phyloP scores from a whole-genome alignment of 1,140 invertebrate species.

The Apis mellifera region Amel_HAv3.1 CM009936.2:12820001-12820500 shows the following conservation, averaged over 20 bases:
- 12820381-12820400: slow-evolving; percentile 20
- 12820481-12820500: slow-evolving; percentile 15
- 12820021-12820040: not conserved
- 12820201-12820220: not conserved
- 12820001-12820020: not conserved
- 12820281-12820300: too few relatives aligned
- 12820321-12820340: not conserved
- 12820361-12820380: not conserved
- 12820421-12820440: slow-evolving; percentile 12
- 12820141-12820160: not conserved
- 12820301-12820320: too few relatives aligned
- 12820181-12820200: not conserved
- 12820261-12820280: not conserved
- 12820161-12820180: not conserved
- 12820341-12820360: not conserved
- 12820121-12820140: not conserved
- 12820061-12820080: too few relatives aligned
- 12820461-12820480: not conserved
- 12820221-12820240: not conserved
- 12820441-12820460: slow-evolving; percentile 3
- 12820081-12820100: too few relatives aligned
- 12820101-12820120: too few relatives aligned
- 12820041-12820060: too few relatives aligned
- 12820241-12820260: not conserved
- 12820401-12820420: not conserved